phyloP scores from a whole-genome alignment of 2,888 invertebrate genomes.

The Rhagium mordax region DNA sequence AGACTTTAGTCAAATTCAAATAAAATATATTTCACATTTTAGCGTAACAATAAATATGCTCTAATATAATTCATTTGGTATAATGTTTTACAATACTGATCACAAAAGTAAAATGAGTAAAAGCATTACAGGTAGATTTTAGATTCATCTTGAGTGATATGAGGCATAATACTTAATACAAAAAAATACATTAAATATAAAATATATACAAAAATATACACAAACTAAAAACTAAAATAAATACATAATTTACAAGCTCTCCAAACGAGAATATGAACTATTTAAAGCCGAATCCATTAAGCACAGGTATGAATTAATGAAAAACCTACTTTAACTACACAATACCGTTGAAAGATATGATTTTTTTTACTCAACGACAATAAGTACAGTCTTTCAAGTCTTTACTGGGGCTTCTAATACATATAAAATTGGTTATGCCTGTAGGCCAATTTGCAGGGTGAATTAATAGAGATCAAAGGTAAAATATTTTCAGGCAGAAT shows the following conservation, averaged over 20 bases:
- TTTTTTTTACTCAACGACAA: no score
- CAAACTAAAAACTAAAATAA: slow-evolving; percentile 7
- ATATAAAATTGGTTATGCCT: not conserved
- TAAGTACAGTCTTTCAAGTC: not conserved
- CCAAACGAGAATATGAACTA: not conserved
- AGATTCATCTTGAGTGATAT: slow-evolving; percentile 13
- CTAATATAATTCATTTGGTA: not conserved
- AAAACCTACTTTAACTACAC: slow-evolving; percentile 1
- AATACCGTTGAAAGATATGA: not conserved
- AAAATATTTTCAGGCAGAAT: no score
- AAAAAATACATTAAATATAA: not conserved
- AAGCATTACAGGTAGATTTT: not conserved
- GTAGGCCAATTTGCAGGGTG: no score
- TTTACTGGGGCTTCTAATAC: not conserved
- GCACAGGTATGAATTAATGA: not conserved
- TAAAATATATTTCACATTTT: slow-evolving; percentile 17
- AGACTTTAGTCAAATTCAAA: not conserved
- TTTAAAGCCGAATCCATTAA: slow-evolving; percentile 20
- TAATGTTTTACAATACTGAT: slow-evolving; percentile 20
- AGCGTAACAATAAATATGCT: not conserved
- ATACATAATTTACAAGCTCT: slow-evolving; percentile 2
- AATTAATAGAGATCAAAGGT: no score
- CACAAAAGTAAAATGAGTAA: slow-evolving; percentile 14
- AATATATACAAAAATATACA: slow-evolving; percentile 21
- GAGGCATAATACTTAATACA: slow-evolving; percentile 20